phyloP scores from a whole-genome alignment of 1,140 invertebrate genomes.

The Diuraphis noxia region DNA sequence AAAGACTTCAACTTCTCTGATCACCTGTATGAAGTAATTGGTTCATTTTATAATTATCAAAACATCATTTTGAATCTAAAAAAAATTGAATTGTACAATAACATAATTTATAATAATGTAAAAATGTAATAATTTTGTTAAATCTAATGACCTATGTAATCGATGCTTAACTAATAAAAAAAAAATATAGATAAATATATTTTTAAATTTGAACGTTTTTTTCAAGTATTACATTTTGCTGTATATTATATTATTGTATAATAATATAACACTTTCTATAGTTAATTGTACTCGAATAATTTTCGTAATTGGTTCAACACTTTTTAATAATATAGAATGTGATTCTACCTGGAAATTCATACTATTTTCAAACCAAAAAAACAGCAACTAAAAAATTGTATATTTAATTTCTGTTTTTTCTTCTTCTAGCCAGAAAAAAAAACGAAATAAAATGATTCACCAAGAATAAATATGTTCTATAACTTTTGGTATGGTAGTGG shows the following conservation, averaged over 20 bases:
- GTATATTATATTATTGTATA: too few species aligned
- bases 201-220: neutral
- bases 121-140: too few species aligned
- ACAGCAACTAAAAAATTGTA: neutral
- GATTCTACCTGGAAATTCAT: neutral
- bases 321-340: neutral
- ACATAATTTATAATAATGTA: too few species aligned
- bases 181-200: neutral
- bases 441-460: constrained; percentile 5
- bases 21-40: too few species aligned
- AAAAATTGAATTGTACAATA: too few species aligned
- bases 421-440: neutral
- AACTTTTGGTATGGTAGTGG: neutral
- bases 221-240: neutral
- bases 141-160: too few species aligned
- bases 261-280: too few species aligned
- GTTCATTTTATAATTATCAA: too few species aligned
- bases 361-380: neutral
- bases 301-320: neutral
- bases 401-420: neutral
- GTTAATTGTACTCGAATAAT: neutral
- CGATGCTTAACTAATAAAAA: too few species aligned
- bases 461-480: neutral
- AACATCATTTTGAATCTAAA: too few species aligned
- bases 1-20: too few species aligned